Percentiles rank a stretch among this genome's conserved stretches.
These are phyloP conservation scores for Nipponia nippon DNA, from an alignment of 2,113 vertebrate genomes.

Conservation along the genomic window DNA sequence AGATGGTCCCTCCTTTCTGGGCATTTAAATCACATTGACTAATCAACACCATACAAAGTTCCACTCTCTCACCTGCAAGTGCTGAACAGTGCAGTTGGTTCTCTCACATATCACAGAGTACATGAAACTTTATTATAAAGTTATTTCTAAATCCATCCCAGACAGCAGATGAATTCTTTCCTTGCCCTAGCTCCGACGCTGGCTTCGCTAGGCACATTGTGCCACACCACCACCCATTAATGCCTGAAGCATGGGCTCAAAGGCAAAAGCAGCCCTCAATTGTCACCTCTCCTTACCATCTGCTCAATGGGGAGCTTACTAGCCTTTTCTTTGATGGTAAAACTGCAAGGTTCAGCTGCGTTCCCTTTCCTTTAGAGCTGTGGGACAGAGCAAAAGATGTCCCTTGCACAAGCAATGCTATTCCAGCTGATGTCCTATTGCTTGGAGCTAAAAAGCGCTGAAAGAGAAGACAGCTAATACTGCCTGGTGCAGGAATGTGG, in stretches of 20 bases:
- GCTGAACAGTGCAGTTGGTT: background rate
- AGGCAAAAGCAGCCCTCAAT: background rate
- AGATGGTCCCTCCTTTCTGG: background rate
- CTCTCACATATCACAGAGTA: background rate
- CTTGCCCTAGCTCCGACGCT: background rate
- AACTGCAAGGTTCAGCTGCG: background rate
- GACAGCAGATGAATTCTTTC: background rate
- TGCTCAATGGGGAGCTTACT: background rate
- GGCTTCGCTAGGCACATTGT: background rate
- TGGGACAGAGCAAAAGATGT: background rate
- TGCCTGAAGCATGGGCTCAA: background rate
- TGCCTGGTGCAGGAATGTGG: background rate
- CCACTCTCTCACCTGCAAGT: background rate
- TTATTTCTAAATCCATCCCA: background rate
- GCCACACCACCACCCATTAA: background rate
- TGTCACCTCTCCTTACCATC: background rate
- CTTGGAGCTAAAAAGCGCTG: background rate
- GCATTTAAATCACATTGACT: background rate
- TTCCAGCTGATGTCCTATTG: background rate
- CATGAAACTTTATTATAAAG: background rate
- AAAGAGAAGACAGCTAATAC: background rate
- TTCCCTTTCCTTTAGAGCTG: background rate
- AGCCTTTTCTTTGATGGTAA: background rate
- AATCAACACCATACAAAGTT: background rate
- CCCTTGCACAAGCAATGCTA: background rate